These are phyloP conservation scores for Scolopax rusticola DNA, from an alignment of 2,797 vertebrate species.

Conservation along the genomic window DNA sequence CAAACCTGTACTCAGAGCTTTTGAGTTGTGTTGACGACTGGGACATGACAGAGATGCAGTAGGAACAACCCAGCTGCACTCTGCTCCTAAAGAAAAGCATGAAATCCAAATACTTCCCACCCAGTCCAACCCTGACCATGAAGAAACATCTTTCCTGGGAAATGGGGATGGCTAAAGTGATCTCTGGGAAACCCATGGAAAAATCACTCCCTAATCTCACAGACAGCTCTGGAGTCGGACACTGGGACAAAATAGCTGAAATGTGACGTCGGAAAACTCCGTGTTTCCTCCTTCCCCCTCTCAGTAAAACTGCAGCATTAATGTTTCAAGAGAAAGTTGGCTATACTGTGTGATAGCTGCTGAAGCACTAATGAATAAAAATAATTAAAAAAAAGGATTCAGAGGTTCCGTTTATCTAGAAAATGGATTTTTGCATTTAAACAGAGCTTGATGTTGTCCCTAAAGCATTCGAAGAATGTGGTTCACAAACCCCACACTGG, in stretches of 20 bases:
- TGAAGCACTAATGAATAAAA: neutral
- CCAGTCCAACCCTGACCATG: neutral
- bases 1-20: neutral
- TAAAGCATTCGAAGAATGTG: neutral
- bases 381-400: neutral
- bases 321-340: neutral
- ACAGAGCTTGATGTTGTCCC: neutral
- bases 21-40: neutral
- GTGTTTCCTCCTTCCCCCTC: accelerated
- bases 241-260: neutral
- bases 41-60: neutral
- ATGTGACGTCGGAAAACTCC: neutral
- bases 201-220: neutral
- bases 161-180: neutral
- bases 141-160: neutral
- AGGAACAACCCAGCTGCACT: neutral
- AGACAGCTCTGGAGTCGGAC: neutral
- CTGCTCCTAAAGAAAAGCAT: neutral
- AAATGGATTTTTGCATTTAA: neutral
- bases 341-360: neutral
- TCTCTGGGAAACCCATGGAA: neutral
- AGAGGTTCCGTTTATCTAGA: neutral
- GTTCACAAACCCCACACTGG: neutral
- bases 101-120: neutral
- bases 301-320: neutral